These are phyloP conservation scores for Steatocranus sp. DNA, from an alignment of 2,797 vertebrate genomes.

Conservation along the genomic window DNA sequence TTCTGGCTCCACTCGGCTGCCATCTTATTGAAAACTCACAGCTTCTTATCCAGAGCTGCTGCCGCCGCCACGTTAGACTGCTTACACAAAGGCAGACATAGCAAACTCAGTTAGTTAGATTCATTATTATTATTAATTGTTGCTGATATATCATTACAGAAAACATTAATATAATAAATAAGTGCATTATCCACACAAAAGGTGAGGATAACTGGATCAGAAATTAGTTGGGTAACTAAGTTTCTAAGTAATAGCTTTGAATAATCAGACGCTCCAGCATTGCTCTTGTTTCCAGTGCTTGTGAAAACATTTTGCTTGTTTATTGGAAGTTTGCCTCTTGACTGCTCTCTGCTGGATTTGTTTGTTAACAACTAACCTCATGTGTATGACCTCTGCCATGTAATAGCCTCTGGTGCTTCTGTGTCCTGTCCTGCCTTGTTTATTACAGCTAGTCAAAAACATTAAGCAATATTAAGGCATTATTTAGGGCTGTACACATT, in stretches of 20 bases:
- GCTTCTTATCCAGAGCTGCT: slow-evolving; percentile 77
- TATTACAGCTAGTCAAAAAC: background rate
- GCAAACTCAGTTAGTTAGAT: background rate
- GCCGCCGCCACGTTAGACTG: slow-evolving; percentile 74
- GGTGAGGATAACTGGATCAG: background rate
- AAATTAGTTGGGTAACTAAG: background rate
- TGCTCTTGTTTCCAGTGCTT: background rate
- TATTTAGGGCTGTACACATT: background rate
- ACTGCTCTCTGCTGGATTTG: background rate
- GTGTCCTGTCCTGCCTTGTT: background rate
- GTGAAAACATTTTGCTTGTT: background rate
- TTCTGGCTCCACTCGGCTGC: slow-evolving; percentile 74
- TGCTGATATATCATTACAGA: background rate
- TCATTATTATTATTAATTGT: background rate
- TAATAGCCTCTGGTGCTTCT: background rate
- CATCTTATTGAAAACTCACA: slow-evolving; percentile 74
- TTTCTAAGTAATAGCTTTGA: background rate
- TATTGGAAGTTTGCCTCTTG: background rate
- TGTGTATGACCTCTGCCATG: background rate
- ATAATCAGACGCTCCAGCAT: background rate
- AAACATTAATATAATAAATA: background rate
- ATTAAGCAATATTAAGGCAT: background rate
- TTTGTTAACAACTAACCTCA: background rate
- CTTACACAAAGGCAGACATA: background rate
- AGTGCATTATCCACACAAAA: background rate